Base-by-base conservation (phyloP, 2,888 invertebrate genomes). In the Agrotis exclamationis region DNA sequence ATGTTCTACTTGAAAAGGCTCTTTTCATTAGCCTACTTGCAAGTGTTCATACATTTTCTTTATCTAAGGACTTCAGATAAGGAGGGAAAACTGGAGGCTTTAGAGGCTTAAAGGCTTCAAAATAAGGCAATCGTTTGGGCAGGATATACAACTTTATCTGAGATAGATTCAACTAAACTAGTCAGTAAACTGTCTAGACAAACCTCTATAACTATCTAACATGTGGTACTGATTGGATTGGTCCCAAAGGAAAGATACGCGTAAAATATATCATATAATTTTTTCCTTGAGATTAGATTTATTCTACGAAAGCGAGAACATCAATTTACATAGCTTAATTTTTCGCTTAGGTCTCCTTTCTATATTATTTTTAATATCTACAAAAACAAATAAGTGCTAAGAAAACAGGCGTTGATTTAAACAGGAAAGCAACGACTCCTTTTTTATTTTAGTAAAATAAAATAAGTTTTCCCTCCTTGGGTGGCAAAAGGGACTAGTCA, bases 21-120 rank as follows among this genome's bases (percentile, higher is more conserved):
- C 45, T 64, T 72, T 72, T 72, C 59, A 67, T 62, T 63, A 74
- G 66, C 50, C 44, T 50, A 56, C 39, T 68, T 69, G 57, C 78
- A 48, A 63, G 48, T 53, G 50, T 47, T 66, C 53, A 54, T 59
- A 74, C n/a, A 74, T 57, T 65, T 59, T 72, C 70, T 63, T 48
- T 11, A 20, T 57, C 33, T 63, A 58, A 70, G 51, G 51, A 48
- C 56, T 33, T 45, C 20, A 63, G 53, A 63, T 74, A 74, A 33
- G 50, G 60, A 20, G 20, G 53, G 45, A 44, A 48, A 20, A 18
- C 22, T 76, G 45, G 13, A 45, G 45, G 20, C 53, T 44, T 9
- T 13, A 39, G 24, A 11, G 60, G 50, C 54, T 74, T 69, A 60
- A 16, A 9, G 50, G 28, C 20, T 62, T 62, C 39, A 56, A 76